Evolutionary conservation across 2,797 vertebrate genomes (phyloP).

Genomic region (Melanotaenia maccullochi): DNA sequence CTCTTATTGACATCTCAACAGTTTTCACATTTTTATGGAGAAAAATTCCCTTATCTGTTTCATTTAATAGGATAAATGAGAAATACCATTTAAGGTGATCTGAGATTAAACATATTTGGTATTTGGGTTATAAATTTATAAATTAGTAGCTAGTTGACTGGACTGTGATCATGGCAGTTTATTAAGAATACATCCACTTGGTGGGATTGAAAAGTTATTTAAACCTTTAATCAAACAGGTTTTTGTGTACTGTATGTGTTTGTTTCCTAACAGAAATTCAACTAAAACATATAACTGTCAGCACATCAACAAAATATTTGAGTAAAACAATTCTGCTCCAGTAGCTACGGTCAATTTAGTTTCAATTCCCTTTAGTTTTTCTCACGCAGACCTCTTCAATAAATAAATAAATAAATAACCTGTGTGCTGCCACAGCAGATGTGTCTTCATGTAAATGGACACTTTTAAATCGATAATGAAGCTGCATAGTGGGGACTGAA

Average conservation of each 20-base stretch:
- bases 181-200: no score
- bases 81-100: neutral
- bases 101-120: no score
- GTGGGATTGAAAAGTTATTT: no score
- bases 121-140: no score
- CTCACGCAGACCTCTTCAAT: neutral
- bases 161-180: no score
- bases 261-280: neutral
- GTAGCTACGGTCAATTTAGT: neutral
- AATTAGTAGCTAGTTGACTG: no score
- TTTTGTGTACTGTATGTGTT: no score
- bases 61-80: neutral
- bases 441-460: neutral
- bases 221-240: no score
- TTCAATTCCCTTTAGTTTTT: neutral
- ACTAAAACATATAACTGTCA: neutral
- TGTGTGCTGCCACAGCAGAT: neutral
- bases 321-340: neutral
- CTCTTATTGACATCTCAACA: neutral
- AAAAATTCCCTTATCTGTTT: neutral
- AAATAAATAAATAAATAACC: neutral
- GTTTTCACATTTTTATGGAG: neutral
- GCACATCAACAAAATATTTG: neutral
- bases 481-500: neutral
- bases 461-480: neutral